Base-by-base conservation (phyloP, 2,797 vertebrate genomes). In the Eremophila alpestris region DNA sequence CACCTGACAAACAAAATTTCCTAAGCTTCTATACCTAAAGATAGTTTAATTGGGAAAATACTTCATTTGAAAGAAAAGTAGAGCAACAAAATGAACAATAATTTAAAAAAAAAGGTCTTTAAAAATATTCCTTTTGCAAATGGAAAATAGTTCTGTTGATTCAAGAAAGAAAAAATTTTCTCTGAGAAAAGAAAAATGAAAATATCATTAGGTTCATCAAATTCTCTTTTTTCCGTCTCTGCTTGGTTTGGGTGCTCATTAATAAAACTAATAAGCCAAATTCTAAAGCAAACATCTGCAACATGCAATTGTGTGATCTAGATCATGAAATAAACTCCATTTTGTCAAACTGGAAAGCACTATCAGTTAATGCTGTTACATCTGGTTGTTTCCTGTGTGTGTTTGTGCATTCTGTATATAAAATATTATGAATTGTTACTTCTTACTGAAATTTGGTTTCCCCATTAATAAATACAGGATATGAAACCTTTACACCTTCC, bases 1-100 rank as follows among this genome's bases (percentile, higher is more conserved):
- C 22, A 90, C 79, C 54, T 94, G 88, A 80, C 63, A 87, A 90
- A 94, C 29, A 85, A 36, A 62, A 89, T 94, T 89, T 93, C 36
- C 23, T 91, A 34, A 92, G 14, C 8, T 89, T 89, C 54, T 84
- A 18, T 70, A 32, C 11, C 36, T 71, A 84, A 81, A 76, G 62
- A 83, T 64, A 40, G 29, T 23, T 95, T 95, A 95, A 88, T 89
- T 92, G 67, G 51, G 62, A 70, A 93, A 91, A 92, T 19, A 18
- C 30, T 55, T 49, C 24, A 62, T 90, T 58, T 85, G 40, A 91
- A 94, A 83, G 32, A 70, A 89, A 86, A 93, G 74, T 84, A 92
- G 26, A 38, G 24, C 36, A 90, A 62, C 13, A 87, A 91, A 67
- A 90, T 59, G 49, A 87, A 94, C 13, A 88, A 84, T 68, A 64